Base-by-base conservation (phyloP, 2,888 invertebrate genomes). In the Uloborus plumipes region DNA sequence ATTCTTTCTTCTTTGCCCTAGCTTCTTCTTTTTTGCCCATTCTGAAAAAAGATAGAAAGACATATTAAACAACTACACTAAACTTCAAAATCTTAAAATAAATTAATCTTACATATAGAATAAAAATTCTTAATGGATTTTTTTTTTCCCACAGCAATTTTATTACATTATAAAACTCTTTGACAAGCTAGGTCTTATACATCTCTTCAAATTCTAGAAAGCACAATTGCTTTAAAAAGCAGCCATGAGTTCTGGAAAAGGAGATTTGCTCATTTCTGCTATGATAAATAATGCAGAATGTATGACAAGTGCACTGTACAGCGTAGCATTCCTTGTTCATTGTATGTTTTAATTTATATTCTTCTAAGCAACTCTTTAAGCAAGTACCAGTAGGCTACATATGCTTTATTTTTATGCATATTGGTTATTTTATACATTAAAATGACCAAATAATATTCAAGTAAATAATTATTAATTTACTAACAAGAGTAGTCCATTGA, bases 1-100 rank as follows among this genome's bases (percentile, higher is more conserved):
- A 51, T 51, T 51, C 51, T 51, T 51, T 51, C 51, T 51, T 51
- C 51, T 51, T 51, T 51, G 51, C 51, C 51, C 51, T 51, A 51
- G 51, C 51, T 51, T 51, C 51, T 51, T 51, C 51, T 51, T 51
- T 51, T 15, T 51, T 51, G 15, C 51, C 51, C 51, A 51, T 51
- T 51, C 51, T 51, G 51, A 51, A 51, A 51, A 51, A 51, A 15
- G 15, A 51, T 51, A 51, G n/a, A 51, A 51, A 51, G 51, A 51
- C 51, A 51, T 51, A 51, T 51, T 51, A 51, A 51, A 51, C 51
- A 51, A 51, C 51, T 51, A 14, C 13, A 51, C 51, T 51, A 14
- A 51, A 51, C 51, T 51, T 51, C 51, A 51, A 51, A 51, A 51
- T 51, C 51, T 51, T 51, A 15, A 51, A 51, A 51, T 51, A 15